These are phyloP conservation scores for Rhynchotus rufescens DNA, from an alignment of 2,797 vertebrate genomes.

Conservation along the genomic window DNA sequence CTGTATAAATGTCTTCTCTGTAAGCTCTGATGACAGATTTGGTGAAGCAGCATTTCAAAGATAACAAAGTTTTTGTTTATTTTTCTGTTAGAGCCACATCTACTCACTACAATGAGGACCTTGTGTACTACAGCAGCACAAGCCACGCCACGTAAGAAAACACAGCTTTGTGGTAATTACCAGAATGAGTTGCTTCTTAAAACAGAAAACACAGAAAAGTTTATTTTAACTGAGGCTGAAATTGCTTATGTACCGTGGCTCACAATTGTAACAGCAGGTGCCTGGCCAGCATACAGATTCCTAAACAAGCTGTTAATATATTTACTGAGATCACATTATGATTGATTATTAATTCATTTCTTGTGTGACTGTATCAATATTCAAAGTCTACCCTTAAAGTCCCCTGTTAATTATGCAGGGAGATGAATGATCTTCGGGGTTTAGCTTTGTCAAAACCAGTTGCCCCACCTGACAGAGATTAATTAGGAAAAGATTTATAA, in stretches of 20 bases:
- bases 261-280: not conserved
- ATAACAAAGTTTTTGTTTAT: not conserved
- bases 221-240: not conserved
- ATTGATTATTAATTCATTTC: conserved; percentile 49
- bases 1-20: not conserved
- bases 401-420: conserved; percentile 26
- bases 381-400: conserved; percentile 33
- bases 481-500: conserved; percentile 29
- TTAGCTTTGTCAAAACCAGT: conserved; percentile 59
- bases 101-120: not conserved
- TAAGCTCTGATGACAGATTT: not conserved
- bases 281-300: not conserved
- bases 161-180: not conserved
- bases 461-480: conserved; percentile 61
- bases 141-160: rapidly evolving
- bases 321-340: not conserved
- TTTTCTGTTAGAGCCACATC: not conserved
- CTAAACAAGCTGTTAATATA: conserved; percentile 21
- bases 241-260: not conserved
- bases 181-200: not conserved
- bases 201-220: not conserved
- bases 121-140: not conserved
- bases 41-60: not conserved
- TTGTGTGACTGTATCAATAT: conserved; percentile 42
- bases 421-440: not conserved